These are phyloP conservation scores for Cataglyphis hispanica DNA, from an alignment of 1,140 invertebrate genomes.

Conservation along the genomic window DNA sequence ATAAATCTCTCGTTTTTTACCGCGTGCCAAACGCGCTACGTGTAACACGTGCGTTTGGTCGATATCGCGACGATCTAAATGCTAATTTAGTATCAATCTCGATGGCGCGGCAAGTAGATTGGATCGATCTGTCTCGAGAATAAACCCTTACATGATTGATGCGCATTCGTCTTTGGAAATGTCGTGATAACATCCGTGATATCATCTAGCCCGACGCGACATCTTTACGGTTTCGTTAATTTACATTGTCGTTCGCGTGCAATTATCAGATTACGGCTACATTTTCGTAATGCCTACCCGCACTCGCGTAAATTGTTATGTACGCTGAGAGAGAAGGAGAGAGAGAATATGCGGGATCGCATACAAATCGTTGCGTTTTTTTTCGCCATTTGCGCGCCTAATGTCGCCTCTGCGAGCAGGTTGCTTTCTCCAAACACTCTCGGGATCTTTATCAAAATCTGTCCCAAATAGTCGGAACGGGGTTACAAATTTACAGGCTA, in stretches of 20 bases:
- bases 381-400: slow-evolving; percentile 33
- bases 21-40: background rate
- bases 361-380: slow-evolving; percentile 48
- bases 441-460: slow-evolving; percentile 57
- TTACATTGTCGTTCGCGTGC: slow-evolving; percentile 49
- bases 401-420: background rate
- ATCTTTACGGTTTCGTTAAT: slow-evolving; percentile 51
- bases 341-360: background rate
- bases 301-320: slow-evolving; percentile 37
- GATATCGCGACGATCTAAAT: background rate
- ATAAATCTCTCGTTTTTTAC: slow-evolving; percentile 2
- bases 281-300: background rate
- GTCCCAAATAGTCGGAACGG: slow-evolving; percentile 31
- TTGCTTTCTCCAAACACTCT: background rate
- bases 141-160: background rate
- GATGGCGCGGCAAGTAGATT: background rate
- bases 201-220: background rate
- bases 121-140: background rate
- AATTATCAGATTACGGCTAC: slow-evolving; percentile 43
- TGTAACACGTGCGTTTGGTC: background rate
- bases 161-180: background rate
- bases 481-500: slow-evolving; percentile 8
- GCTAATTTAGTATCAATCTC: slow-evolving; percentile 6
- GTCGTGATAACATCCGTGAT: slow-evolving; percentile 10
- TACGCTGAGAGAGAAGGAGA: background rate